Evolutionary conservation across 2,888 invertebrate genomes (phyloP).

Genomic region (Falcaria lacertinaria): DNA sequence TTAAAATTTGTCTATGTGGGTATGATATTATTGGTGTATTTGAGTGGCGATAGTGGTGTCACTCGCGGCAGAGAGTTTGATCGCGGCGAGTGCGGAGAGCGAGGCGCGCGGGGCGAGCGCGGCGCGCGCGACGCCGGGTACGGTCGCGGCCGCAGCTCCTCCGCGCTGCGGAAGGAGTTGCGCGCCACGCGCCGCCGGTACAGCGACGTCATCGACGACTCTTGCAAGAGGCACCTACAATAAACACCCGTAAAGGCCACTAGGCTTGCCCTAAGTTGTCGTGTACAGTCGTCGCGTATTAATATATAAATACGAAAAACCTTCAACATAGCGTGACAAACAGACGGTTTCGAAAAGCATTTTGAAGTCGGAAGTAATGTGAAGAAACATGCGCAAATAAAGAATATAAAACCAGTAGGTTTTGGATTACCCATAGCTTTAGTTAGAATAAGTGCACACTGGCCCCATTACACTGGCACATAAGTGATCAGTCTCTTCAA

Average conservation of each 20-base stretch:
- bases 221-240: constrained; percentile 65
- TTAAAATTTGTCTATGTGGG: too few species aligned
- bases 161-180: constrained; percentile 22
- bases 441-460: too few species aligned
- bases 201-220: constrained; percentile 51
- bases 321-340: too few species aligned
- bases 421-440: too few species aligned
- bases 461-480: too few species aligned
- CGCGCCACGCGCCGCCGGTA: constrained; percentile 55
- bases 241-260: not conserved
- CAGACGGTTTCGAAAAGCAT: too few species aligned
- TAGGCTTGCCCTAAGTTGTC: too few species aligned
- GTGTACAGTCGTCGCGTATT: not conserved
- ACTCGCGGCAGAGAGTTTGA: constrained; percentile 54
- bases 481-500: constrained; percentile 2
- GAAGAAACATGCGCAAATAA: too few species aligned
- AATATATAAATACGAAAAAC: too few species aligned
- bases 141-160: constrained; percentile 4
- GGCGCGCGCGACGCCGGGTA: constrained; percentile 16
- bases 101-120: constrained; percentile 30
- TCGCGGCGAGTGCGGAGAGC: constrained; percentile 38
- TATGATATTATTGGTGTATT: constrained; percentile 35
- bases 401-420: too few species aligned
- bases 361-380: too few species aligned
- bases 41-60: constrained; percentile 44